Evolutionary conservation across 1,140 invertebrate species (phyloP), one percentile per base, ranked within the genome.

Genomic region (Saccostrea cuccullata): DNA sequence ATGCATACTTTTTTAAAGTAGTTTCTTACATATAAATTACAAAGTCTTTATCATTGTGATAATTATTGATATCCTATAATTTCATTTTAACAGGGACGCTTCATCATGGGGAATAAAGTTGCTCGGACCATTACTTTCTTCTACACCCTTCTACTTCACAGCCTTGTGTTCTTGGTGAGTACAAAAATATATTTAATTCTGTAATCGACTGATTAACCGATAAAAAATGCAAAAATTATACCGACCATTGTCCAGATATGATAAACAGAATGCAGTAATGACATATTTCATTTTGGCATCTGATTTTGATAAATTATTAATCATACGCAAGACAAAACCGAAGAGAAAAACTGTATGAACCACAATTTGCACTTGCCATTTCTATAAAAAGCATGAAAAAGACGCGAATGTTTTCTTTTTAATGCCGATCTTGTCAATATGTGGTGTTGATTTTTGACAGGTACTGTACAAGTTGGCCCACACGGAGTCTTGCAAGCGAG

Each of bases 141-240:
- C 91, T 96, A 96, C 93, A 95, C 95, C 8, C 89, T 96, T 60
- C 87, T 96, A 4, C 94, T 96, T 0, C 96, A 96, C 90, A 92
- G 94, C 60, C 92, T 96, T 12, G 94, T 96, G 6, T 96, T 96
- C 91, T 90, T 96, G 90, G 95, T 95, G 85, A 92, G 82, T 26
- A 64, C 58, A 64, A 12, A 30, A 9, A 64, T 20, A 13, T 36
- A 15, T 15, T 77, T 0, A 36, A 30, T 23, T 20, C 6, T n/a
- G 60, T n/a, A 73, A 77, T 2, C 70, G 30, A 36, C 70, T 77
- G 26, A 77, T 77, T 77, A 77, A 77, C 70, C 70, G 70, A 77
- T 77, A 77, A 77, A 77, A 30, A 3, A 77, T 77, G 70, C 26
- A 77, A 77, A 77, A 77, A 30, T 77, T 77, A 77, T 77, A 77